Percentiles rank a stretch among this genome's conserved stretches.
phyloP scores from a whole-genome alignment of 1,140 invertebrate genomes.

The Caenorhabditis inopinata region DNA sequence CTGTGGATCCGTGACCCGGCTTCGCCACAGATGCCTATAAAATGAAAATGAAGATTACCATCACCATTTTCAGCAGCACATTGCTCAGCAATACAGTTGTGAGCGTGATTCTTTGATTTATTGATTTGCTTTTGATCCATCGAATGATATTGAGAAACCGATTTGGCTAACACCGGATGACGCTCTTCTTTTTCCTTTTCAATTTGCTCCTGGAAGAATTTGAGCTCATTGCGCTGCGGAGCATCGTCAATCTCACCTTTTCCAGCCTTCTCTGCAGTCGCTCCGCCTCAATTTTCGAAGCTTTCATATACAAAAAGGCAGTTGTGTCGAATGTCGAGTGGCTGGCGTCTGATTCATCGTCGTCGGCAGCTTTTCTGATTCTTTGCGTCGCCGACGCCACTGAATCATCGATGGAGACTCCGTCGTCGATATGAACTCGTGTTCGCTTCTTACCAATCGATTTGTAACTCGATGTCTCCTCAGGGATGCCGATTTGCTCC shows the following conservation, averaged over 20 bases:
- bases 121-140: not conserved
- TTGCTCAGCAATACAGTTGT: conserved; percentile 38
- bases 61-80: conserved; percentile 34
- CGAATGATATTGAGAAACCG: conserved; percentile 34
- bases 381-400: not conserved
- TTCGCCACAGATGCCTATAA: too few relatives aligned
- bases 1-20: too few relatives aligned
- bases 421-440: not conserved
- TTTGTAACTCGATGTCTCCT: conserved; percentile 35
- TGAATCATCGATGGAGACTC: not conserved
- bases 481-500: conserved; percentile 34
- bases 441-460: not conserved
- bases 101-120: conserved; percentile 6
- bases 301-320: conserved; percentile 31
- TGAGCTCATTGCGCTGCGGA: not conserved
- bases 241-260: not conserved
- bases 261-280: conserved; percentile 31
- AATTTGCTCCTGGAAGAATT: not conserved
- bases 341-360: conserved; percentile 1
- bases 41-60: not conserved
- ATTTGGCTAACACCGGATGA: conserved; percentile 10
- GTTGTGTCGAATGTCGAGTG: conserved; percentile 30
- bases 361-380: not conserved
- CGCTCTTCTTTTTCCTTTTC: conserved; percentile 6
- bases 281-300: conserved; percentile 2